Evolutionary conservation across 2,113 vertebrate species (phyloP).

Genomic region (Paramisgurnus dabryanus): DNA sequence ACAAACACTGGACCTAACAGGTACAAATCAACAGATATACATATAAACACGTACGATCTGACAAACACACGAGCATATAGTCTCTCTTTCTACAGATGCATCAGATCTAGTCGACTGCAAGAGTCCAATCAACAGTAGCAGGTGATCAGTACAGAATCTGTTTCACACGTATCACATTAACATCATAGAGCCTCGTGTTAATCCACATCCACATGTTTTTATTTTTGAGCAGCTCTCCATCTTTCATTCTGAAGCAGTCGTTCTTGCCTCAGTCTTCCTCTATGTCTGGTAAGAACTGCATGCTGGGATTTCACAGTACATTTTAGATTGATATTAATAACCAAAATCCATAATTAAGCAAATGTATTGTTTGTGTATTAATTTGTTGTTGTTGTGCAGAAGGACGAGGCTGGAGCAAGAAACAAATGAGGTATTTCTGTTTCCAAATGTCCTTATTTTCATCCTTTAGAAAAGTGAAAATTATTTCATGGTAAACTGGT

Average conservation of each 20-base stretch:
- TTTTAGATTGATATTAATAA: not conserved
- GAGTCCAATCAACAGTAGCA: conserved; percentile 61
- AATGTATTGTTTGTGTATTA: conserved; percentile 63
- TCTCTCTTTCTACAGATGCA: conserved; percentile 49
- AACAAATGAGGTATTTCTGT: conserved; percentile 81
- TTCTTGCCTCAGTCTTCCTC: conserved; percentile 77
- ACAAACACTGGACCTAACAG: conserved; percentile 78
- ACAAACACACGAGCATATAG: not conserved
- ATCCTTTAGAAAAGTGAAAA: not conserved
- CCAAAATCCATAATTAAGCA: not conserved
- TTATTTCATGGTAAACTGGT: too few species aligned
- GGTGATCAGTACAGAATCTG: not conserved
- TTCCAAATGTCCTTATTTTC: not conserved
- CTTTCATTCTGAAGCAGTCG: conserved; percentile 84
- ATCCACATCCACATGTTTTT: conserved; percentile 32
- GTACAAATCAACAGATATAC: conserved; percentile 57
- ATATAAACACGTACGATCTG: not conserved
- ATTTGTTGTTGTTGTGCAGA: conserved; percentile 58
- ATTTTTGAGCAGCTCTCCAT: conserved; percentile 76
- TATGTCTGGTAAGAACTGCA: conserved; percentile 63
- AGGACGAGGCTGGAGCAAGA: conserved; percentile 83
- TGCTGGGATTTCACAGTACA: not conserved
- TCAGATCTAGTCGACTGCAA: conserved; percentile 62
- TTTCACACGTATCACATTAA: not conserved
- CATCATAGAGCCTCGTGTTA: not conserved